Evolutionary conservation across 2,888 invertebrate species (phyloP).

Genomic region (Acrobasis consociella): DNA sequence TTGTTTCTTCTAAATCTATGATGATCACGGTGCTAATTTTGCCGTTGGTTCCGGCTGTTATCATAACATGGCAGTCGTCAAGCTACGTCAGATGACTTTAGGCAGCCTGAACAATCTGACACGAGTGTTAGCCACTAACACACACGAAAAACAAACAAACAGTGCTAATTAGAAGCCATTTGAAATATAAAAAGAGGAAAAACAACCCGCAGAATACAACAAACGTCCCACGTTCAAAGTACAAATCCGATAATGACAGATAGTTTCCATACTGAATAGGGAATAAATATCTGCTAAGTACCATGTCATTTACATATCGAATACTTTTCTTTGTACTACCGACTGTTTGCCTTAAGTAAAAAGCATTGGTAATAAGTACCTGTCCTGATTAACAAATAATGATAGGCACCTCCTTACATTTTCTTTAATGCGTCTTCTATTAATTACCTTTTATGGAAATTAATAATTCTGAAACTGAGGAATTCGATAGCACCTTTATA

Average conservation of each 20-base stretch:
- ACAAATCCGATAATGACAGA: slow-evolving; percentile 23
- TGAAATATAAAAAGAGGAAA: neutral
- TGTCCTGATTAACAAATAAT: too few species aligned
- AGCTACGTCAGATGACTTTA: too few species aligned
- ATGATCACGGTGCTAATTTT: too few species aligned
- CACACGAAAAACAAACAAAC: too few species aligned
- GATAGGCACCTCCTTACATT: neutral
- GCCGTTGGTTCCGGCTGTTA: too few species aligned
- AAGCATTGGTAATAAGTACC: slow-evolving; percentile 2
- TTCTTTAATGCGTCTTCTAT: too few species aligned
- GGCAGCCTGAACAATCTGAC: too few species aligned
- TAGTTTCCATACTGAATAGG: slow-evolving; percentile 27
- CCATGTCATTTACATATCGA: slow-evolving; percentile 23
- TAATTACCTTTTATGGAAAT: neutral
- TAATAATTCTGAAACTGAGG: too few species aligned
- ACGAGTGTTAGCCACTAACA: too few species aligned
- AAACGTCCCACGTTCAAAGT: slow-evolving; percentile 2
- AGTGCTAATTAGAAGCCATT: neutral
- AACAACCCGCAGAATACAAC: neutral
- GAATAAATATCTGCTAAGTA: slow-evolving; percentile 20
- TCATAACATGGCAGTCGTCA: too few species aligned
- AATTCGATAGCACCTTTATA: too few species aligned
- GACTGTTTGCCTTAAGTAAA: slow-evolving; percentile 23
- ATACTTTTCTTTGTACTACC: slow-evolving; percentile 14
- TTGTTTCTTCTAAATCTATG: too few species aligned